A percentile compares a stretch with the other conserved stretches of the same genome.
phyloP scores from a whole-genome alignment of 2,888 invertebrate species.

The Graphium colonna region DNA sequence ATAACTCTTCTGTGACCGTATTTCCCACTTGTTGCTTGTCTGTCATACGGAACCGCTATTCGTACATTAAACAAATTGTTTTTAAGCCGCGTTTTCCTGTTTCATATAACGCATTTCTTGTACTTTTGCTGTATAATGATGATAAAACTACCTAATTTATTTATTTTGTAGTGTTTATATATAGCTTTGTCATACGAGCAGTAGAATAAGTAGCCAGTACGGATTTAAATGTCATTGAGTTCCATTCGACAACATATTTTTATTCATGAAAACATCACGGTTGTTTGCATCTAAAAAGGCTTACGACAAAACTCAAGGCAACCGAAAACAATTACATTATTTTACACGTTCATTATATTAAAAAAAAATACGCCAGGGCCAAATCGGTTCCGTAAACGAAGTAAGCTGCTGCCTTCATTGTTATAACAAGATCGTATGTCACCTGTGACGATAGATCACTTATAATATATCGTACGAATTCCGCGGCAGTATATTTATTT shows the following conservation, averaged over 20 bases:
- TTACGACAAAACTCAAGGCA: constrained; percentile 5
- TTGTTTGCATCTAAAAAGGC: neutral
- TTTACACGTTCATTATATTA: constrained; percentile 9
- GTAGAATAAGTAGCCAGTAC: too few relatives aligned
- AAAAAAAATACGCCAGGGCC: constrained; percentile 9
- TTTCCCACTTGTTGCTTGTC: neutral
- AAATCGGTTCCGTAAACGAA: constrained; percentile 18
- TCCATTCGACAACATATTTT: neutral
- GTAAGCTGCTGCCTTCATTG: constrained; percentile 18
- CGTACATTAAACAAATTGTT: constrained; percentile 11
- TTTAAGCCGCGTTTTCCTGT: constrained; percentile 12
- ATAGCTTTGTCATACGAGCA: too few relatives aligned
- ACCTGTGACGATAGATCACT: constrained; percentile 5
- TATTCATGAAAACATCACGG: neutral
- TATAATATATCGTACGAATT: neutral
- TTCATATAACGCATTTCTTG: too few relatives aligned
- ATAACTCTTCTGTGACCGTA: neutral
- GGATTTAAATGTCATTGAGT: neutral
- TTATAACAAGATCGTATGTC: constrained; percentile 16
- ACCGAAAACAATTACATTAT: constrained; percentile 13
- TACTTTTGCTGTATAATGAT: neutral
- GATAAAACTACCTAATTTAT: neutral
- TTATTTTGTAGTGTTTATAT: too few relatives aligned
- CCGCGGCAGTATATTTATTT: neutral
- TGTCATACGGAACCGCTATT: constrained; percentile 8